A percentile compares a stretch with the other conserved stretches of the same genome.
These are phyloP conservation scores for Bombus superbus DNA, from an alignment of 1,140 invertebrate genomes.

Conservation along the genomic window DNA sequence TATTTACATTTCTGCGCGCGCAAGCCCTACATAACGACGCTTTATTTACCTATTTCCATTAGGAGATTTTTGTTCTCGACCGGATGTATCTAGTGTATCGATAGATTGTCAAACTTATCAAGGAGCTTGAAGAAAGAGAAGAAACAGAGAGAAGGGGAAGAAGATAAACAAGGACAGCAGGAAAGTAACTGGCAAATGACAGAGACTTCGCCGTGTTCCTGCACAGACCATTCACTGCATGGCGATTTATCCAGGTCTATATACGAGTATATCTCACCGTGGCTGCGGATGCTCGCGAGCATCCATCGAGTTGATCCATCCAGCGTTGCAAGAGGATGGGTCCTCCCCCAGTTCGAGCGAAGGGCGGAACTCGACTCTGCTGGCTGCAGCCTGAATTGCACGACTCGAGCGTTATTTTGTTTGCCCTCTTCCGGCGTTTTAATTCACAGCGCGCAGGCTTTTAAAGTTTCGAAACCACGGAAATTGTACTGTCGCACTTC, in stretches of 20 bases:
- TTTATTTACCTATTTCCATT: no score
- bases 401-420: conserved; percentile 65
- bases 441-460: conserved; percentile 57
- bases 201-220: conserved; percentile 21
- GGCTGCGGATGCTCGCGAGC: conserved; percentile 37
- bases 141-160: background rate
- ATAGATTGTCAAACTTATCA: conserved; percentile 14
- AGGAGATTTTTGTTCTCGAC: no score
- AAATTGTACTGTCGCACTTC: conserved; percentile 56
- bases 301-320: conserved; percentile 47
- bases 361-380: conserved; percentile 10
- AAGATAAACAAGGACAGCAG: background rate
- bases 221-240: conserved; percentile 7
- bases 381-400: conserved; percentile 46
- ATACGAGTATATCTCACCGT: background rate
- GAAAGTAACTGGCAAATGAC: conserved; percentile 45
- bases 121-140: conserved; percentile 5
- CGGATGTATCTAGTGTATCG: background rate
- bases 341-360: conserved; percentile 3
- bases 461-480: conserved; percentile 64
- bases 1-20: no score
- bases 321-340: background rate
- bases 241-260: conserved; percentile 14
- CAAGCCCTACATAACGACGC: no score
- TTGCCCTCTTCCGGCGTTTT: conserved; percentile 62